A percentile compares a stretch with the other conserved stretches of the same genome.
Conservation (phyloP, 2,888 invertebrate species). For the Tholera decimalis region DNA sequence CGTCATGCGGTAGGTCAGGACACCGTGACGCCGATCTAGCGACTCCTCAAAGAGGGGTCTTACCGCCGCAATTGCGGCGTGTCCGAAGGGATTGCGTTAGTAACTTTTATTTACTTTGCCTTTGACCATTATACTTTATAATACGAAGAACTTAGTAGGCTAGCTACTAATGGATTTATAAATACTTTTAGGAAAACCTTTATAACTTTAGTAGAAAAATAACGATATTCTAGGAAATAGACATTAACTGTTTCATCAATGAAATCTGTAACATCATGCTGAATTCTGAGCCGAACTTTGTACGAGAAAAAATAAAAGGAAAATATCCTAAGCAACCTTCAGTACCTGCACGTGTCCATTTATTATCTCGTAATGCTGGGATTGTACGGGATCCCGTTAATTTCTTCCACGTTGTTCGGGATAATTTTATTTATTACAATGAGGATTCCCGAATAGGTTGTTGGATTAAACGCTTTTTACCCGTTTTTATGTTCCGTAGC, state of each 20-base stretch:
- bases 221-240: neutral
- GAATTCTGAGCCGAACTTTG: neutral
- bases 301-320: neutral
- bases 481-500: conserved; percentile 49
- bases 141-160: neutral
- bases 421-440: conserved; percentile 64
- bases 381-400: conserved; percentile 40
- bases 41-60: no score
- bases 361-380: conserved; percentile 30
- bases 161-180: neutral
- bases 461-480: conserved; percentile 40
- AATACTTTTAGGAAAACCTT: neutral
- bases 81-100: neutral
- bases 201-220: neutral
- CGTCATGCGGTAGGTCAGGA: no score
- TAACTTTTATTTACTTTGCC: neutral
- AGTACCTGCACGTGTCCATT: conserved; percentile 4
- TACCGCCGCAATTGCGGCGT: no score
- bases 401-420: conserved; percentile 33
- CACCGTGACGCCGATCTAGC: no score
- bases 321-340: neutral
- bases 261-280: neutral
- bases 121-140: neutral
- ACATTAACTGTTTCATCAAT: neutral
- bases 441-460: conserved; percentile 27